Evolutionary conservation across 2,888 invertebrate species (phyloP).

Genomic region (Meandrusa payeni): DNA sequence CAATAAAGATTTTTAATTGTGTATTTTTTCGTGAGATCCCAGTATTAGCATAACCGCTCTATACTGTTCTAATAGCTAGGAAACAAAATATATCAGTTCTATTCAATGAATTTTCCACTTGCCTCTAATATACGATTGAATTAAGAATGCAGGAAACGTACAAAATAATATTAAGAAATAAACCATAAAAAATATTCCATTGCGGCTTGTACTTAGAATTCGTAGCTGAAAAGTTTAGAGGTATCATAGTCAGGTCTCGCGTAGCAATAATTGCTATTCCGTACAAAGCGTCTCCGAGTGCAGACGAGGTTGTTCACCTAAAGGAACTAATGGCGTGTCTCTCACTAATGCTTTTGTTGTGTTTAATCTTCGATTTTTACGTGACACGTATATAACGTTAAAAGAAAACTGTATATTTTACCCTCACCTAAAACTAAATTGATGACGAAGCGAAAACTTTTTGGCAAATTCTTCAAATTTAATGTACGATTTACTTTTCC

Average conservation of each 20-base stretch:
- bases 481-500: constrained; percentile 3
- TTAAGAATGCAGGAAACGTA: background rate
- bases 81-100: too few species aligned
- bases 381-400: constrained; percentile 46
- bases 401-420: constrained; percentile 29
- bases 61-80: too few species aligned
- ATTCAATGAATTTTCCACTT: too few species aligned
- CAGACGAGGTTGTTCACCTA: constrained; percentile 66
- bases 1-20: too few species aligned
- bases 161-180: constrained; percentile 8
- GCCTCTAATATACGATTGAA: too few species aligned
- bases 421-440: constrained; percentile 7
- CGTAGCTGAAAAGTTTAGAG: constrained; percentile 30
- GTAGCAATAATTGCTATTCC: constrained; percentile 70
- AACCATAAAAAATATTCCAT: constrained; percentile 15
- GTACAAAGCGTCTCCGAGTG: constrained; percentile 57
- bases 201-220: constrained; percentile 20
- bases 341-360: constrained; percentile 54
- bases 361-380: constrained; percentile 55
- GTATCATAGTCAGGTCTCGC: constrained; percentile 44
- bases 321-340: constrained; percentile 64
- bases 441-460: background rate
- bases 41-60: too few species aligned
- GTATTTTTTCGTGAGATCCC: too few species aligned
- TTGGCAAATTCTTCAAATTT: background rate